Base-by-base conservation (phyloP, 1,140 invertebrate species). In the Littorina saxatilis region DNA sequence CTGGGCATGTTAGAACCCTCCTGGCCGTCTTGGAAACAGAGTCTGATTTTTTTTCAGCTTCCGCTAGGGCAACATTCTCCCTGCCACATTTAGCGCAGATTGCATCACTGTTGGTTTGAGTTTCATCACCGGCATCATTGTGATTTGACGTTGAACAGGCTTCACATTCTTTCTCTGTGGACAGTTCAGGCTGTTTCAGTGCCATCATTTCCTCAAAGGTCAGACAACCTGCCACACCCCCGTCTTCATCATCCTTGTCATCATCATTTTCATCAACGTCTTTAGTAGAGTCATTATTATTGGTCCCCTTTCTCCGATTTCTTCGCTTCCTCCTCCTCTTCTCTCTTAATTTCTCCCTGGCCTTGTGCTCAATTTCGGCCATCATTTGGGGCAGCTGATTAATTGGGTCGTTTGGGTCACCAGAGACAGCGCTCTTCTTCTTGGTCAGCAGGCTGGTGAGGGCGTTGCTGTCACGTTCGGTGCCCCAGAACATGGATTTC, bases 371-470 rank as follows among this genome's bases (percentile, higher is more conserved):
- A 43, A 82, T 76, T 15, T 77, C 58, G 13, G 72, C 82, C 47
- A 88, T 73, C 32, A 89, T 87, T 79, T 89, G 85, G 61, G 86
- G 85, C 9, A 89, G 68, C n/a, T 83, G 80, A 55, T 87, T 86
- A 76, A 89, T 86, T 5, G 86, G 86, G 66, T 87, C 82, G 27
- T 86, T 84, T 27, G 86, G 82, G 55, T 83, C 82, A 23, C 70
- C 80, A 37, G 68, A 72, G 0, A 37, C 29, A 39, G 43, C 32
- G 7, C 27, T 40, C 27, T 78, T 86, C 55, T 73, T 55, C 58
- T 47, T 79, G 23, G 83, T 83, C n/a, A 86, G 52, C 50, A 83
- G 63, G 63, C 73, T 70, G 37, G 79, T 84, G 0, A 87, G 55
- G 27, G 78, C 81, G 55, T 83, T 85, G 11, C 81, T 77, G 35